These are phyloP conservation scores for Caenorhabditis sulstoni DNA, from an alignment of 2,888 invertebrate species.

Conservation along the genomic window DNA sequence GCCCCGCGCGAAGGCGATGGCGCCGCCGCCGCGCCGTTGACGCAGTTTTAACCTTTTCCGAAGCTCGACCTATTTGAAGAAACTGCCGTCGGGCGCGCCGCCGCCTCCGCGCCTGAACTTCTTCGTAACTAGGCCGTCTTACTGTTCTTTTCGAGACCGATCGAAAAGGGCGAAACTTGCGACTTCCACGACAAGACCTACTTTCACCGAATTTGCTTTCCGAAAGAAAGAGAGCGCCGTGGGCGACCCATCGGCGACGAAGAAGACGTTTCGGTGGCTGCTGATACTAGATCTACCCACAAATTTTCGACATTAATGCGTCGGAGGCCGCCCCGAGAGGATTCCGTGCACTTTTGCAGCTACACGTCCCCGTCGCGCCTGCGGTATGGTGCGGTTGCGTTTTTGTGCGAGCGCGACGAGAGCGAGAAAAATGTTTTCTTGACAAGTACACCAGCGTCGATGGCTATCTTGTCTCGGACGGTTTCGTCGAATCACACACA, in stretches of 20 bases:
- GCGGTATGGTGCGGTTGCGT: background rate
- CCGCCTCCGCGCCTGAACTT: no score
- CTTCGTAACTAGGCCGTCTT: no score
- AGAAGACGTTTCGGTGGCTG: background rate
- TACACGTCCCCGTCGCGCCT: background rate
- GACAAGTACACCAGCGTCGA: slow-evolving; percentile 47
- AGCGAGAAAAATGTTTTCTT: slow-evolving; percentile 36
- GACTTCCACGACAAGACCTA: slow-evolving; percentile 45
- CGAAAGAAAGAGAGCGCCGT: background rate
- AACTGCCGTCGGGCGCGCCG: no score
- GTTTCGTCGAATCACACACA: no score
- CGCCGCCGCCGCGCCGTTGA: no score
- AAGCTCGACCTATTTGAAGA: no score
- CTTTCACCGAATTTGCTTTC: slow-evolving; percentile 40
- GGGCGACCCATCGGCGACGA: background rate
- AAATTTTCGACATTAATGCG: slow-evolving; percentile 26
- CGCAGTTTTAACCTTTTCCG: no score
- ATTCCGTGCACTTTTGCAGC: slow-evolving; percentile 39
- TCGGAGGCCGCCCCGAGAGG: slow-evolving; percentile 11
- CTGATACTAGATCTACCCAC: slow-evolving; percentile 22
- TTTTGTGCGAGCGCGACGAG: no score
- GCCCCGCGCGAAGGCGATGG: no score
- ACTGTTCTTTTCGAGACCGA: slow-evolving; percentile 16
- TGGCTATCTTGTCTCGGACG: slow-evolving; percentile 33
- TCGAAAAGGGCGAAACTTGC: slow-evolving; percentile 19